Percentiles rank a stretch among this genome's conserved stretches.
Evolutionary conservation across 2,113 vertebrate species (phyloP).

Genomic region (Fulica atra): DNA sequence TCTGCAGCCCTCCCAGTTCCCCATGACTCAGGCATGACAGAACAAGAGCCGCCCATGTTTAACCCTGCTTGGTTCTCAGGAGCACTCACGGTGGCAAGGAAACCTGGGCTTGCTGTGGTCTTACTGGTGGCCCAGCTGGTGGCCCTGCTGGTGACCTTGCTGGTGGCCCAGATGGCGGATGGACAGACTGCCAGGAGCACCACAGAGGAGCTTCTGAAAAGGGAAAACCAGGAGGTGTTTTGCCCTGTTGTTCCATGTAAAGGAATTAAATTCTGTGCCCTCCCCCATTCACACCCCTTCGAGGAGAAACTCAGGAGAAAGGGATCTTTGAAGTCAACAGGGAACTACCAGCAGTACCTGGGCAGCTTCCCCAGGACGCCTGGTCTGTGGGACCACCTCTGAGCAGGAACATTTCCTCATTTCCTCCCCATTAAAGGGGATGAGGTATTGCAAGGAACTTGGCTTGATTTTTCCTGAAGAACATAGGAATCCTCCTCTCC

Average conservation of each 20-base stretch:
- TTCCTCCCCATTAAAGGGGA: neutral
- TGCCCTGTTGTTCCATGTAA: neutral
- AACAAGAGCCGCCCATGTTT: neutral
- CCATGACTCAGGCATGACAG: accelerated
- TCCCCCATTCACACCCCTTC: neutral
- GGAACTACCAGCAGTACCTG: neutral
- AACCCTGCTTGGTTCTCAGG: neutral
- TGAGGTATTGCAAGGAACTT: neutral
- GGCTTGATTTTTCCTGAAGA: slow-evolving; percentile 18
- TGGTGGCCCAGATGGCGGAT: neutral
- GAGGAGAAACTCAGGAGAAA: neutral
- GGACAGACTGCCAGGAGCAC: neutral
- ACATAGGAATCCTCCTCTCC: slow-evolving; percentile 37
- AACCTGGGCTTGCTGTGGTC: neutral
- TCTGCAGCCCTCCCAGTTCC: neutral
- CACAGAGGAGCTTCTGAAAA: neutral
- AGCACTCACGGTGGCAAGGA: neutral
- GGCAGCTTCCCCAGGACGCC: neutral
- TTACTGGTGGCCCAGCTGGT: neutral
- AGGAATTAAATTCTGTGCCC: neutral
- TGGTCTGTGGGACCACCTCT: neutral
- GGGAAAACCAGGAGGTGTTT: neutral
- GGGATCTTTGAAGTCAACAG: neutral
- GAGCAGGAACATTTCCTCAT: neutral
- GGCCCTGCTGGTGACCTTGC: neutral